Percentiles rank a stretch among this genome's conserved stretches.
Evolutionary conservation across 2,113 vertebrate genomes (phyloP).

Genomic region (Turnix velox): DNA sequence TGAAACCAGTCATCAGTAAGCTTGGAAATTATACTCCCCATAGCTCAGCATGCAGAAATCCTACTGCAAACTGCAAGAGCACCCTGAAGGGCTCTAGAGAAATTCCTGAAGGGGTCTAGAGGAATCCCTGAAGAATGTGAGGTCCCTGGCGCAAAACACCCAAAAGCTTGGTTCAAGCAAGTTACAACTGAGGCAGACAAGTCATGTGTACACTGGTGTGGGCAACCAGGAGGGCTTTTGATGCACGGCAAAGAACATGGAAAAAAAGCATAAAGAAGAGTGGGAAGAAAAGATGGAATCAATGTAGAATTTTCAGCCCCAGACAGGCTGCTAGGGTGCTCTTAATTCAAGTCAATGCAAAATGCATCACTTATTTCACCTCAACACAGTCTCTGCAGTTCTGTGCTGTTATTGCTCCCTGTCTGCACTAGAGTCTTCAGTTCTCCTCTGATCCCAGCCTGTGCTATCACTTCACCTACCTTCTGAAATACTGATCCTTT

Average conservation of each 20-base stretch:
- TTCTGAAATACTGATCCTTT: neutral
- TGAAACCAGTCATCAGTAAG: neutral
- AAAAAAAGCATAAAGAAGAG: neutral
- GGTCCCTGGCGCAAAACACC: neutral
- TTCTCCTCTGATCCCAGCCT: neutral
- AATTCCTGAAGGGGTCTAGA: neutral
- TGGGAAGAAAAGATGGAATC: neutral
- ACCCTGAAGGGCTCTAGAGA: neutral
- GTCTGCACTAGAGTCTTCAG: neutral
- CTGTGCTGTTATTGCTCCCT: neutral
- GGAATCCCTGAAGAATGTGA: neutral
- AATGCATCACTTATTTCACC: neutral
- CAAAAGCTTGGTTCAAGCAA: neutral
- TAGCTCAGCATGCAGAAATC: neutral
- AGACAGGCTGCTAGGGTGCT: neutral
- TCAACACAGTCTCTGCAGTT: neutral
- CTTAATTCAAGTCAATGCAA: neutral
- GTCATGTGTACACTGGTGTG: rapidly evolving
- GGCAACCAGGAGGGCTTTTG: neutral
- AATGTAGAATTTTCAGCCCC: neutral
- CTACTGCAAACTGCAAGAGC: neutral
- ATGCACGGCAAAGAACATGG: neutral
- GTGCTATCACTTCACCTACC: neutral
- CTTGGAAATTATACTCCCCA: neutral
- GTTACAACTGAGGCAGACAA: neutral